phyloP scores from a whole-genome alignment of 2,888 invertebrate genomes.

The Camponotus fellah region DNA sequence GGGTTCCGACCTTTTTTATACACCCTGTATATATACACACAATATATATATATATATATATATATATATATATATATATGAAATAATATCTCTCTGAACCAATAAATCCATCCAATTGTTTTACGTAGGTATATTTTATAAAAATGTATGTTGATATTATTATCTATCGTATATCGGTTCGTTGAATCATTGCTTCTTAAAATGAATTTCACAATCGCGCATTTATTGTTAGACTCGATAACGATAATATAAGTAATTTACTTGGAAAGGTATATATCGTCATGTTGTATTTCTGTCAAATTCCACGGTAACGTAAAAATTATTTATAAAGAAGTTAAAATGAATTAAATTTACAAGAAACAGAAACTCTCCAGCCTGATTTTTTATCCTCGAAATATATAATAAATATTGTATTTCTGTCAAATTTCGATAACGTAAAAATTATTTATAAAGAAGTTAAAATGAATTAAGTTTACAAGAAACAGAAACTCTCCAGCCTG shows the following conservation, averaged over 20 bases:
- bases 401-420: background rate
- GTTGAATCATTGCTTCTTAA: slow-evolving; percentile 1
- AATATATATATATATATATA: too few relatives aligned
- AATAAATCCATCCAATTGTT: background rate
- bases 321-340: background rate
- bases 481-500: background rate
- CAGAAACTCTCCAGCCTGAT: background rate
- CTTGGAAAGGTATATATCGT: background rate
- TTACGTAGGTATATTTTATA: slow-evolving; percentile 8
- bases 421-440: slow-evolving; percentile 6
- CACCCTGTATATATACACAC: too few relatives aligned
- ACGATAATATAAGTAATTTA: slow-evolving; percentile 22
- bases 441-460: background rate
- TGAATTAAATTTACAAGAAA: slow-evolving; percentile 25
- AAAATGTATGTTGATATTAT: background rate
- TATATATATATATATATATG: too few relatives aligned
- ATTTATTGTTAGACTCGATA: slow-evolving; percentile 29
- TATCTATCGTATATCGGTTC: background rate
- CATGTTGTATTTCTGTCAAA: background rate
- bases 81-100: background rate
- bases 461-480: slow-evolving; percentile 16
- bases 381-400: background rate
- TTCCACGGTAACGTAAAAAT: background rate
- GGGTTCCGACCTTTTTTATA: too few relatives aligned
- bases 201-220: slow-evolving; percentile 5